A percentile compares a stretch with the other conserved stretches of the same genome.
phyloP scores from a whole-genome alignment of 2,888 invertebrate genomes.

The Adineta ricciae region DNA sequence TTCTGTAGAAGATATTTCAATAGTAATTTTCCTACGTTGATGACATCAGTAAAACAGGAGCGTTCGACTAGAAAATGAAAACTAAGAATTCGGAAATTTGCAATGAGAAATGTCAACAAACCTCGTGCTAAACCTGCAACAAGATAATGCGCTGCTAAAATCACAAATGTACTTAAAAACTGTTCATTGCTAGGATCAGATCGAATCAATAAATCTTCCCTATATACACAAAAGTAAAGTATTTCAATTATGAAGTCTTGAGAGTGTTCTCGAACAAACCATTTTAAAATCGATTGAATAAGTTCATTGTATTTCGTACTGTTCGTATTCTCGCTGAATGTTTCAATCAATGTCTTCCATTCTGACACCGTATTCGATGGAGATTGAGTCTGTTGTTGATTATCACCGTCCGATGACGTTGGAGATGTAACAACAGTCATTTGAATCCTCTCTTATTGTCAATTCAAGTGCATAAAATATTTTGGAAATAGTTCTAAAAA shows the following conservation, averaged over 20 bases:
- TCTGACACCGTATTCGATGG: background rate
- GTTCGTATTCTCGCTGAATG: background rate
- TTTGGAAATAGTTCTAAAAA: background rate
- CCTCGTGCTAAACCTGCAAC: background rate
- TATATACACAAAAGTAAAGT: background rate
- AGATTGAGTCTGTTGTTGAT: background rate
- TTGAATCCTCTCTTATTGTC: background rate
- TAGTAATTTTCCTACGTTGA: background rate
- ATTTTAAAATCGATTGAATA: background rate
- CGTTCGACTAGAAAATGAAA: background rate
- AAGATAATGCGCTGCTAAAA: background rate
- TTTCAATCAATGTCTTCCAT: conserved; percentile 3
- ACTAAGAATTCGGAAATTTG: no score
- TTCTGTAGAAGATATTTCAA: conserved; percentile 15
- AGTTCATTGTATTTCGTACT: conserved; percentile 16
- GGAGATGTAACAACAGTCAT: background rate
- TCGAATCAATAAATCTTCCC: background rate
- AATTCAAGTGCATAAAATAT: background rate
- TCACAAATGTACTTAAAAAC: background rate
- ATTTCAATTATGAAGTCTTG: background rate
- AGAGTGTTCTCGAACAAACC: background rate
- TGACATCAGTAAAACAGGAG: background rate
- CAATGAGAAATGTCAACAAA: background rate
- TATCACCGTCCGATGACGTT: background rate
- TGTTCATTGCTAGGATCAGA: background rate